A percentile compares a stretch with the other conserved stretches of the same genome.
Conservation (phyloP, 2,888 invertebrate species). For the Gibbula magus region DNA sequence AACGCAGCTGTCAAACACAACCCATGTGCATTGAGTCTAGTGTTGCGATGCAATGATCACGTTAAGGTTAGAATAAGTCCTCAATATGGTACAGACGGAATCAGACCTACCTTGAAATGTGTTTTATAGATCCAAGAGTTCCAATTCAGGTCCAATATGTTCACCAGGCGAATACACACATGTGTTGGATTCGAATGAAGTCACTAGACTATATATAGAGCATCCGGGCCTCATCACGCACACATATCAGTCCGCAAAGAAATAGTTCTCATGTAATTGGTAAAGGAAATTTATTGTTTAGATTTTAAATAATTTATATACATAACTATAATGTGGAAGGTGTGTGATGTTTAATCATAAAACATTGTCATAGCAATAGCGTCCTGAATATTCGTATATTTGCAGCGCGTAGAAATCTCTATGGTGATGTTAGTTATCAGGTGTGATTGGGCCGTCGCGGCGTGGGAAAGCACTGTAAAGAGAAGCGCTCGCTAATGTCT, state of each 20-base stretch:
- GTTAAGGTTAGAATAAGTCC: no score
- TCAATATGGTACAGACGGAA: not conserved
- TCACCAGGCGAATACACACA: not conserved
- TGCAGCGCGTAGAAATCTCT: not conserved
- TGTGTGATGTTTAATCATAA: no score
- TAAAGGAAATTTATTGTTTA: no score
- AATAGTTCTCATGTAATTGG: not conserved
- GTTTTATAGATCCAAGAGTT: not conserved
- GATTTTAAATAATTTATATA: no score
- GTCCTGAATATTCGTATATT: not conserved
- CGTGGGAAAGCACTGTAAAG: not conserved
- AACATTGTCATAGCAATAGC: no score
- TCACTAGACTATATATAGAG: slow-evolving; percentile 5
- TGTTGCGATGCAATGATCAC: no score
- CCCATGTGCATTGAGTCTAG: no score
- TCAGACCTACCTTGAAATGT: not conserved
- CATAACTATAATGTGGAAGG: no score
- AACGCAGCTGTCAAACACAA: not conserved
- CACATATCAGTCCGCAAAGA: not conserved
- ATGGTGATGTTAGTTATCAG: not conserved
- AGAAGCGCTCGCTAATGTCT: not conserved
- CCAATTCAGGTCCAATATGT: not conserved
- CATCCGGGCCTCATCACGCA: not conserved
- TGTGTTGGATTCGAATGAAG: slow-evolving; percentile 12
- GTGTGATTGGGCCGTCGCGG: not conserved